These are phyloP conservation scores for Xiphorhynchus elegans DNA, from an alignment of 2,113 vertebrate genomes.

Conservation along the genomic window DNA sequence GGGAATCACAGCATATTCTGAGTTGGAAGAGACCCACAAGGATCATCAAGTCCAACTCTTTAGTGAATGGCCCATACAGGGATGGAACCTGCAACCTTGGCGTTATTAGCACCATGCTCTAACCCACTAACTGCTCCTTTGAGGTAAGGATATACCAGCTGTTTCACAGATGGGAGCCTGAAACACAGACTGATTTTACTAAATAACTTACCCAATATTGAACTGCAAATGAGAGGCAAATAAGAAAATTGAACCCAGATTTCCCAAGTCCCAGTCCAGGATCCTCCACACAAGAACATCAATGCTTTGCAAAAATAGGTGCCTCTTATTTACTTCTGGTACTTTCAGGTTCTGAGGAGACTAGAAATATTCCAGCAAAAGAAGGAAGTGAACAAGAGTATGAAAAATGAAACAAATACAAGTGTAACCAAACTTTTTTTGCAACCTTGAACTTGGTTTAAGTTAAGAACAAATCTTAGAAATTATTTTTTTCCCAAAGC, in stretches of 20 bases:
- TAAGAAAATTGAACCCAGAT: background rate
- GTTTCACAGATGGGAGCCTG: background rate
- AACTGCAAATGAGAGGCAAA: background rate
- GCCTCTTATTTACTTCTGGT: background rate
- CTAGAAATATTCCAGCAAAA: conserved; percentile 19
- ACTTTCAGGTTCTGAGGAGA: background rate
- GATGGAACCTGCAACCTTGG: background rate
- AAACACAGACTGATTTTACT: background rate
- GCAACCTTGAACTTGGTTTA: background rate
- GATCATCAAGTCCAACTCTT: background rate
- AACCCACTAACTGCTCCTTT: background rate
- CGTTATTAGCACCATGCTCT: background rate
- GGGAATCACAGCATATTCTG: background rate
- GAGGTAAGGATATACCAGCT: background rate
- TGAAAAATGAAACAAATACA: conserved; percentile 11
- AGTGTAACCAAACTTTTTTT: background rate
- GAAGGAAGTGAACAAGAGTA: background rate
- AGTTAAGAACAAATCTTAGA: background rate
- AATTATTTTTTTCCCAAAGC: background rate
- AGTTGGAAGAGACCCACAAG: background rate
- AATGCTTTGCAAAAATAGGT: background rate
- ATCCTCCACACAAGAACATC: background rate
- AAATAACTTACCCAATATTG: background rate
- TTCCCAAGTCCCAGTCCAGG: background rate
- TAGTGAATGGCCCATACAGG: background rate